A percentile compares a stretch with the other conserved stretches of the same genome.
Evolutionary conservation across 2,888 invertebrate genomes (phyloP).

Genomic region (Elmis aenea): DNA sequence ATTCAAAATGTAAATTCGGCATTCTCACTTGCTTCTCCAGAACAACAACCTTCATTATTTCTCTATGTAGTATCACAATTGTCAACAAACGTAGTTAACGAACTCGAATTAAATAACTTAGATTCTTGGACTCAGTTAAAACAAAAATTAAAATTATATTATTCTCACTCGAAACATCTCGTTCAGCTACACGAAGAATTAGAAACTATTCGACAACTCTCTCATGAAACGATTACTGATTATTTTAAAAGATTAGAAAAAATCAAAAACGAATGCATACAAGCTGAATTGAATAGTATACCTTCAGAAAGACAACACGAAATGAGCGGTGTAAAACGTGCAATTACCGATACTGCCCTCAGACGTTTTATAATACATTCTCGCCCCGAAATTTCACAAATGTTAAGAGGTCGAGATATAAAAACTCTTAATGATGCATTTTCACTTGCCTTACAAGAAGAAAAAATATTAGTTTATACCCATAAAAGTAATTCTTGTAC

Average conservation of each 20-base stretch:
- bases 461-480: conserved; percentile 8
- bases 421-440: conserved; percentile 12
- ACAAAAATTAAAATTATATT: background rate
- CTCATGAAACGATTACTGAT: conserved; percentile 12
- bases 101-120: background rate
- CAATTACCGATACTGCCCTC: conserved; percentile 11
- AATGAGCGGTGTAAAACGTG: conserved; percentile 5
- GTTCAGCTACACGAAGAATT: conserved; percentile 13
- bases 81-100: conserved; percentile 1
- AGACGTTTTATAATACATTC: conserved; percentile 15
- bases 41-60: background rate
- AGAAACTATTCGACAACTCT: conserved; percentile 15
- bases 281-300: conserved; percentile 3
- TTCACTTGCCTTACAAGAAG: conserved; percentile 14
- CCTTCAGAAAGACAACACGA: conserved; percentile 1
- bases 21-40: background rate
- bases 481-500: background rate
- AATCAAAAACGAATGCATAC: conserved; percentile 14
- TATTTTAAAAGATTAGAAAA: conserved; percentile 18
- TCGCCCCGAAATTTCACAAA: conserved; percentile 13
- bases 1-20: no score
- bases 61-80: background rate
- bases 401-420: conserved; percentile 14
- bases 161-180: background rate
- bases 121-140: background rate